These are phyloP conservation scores for Dendrolimus houi DNA, from an alignment of 2,888 invertebrate species.

Conservation along the genomic window DNA sequence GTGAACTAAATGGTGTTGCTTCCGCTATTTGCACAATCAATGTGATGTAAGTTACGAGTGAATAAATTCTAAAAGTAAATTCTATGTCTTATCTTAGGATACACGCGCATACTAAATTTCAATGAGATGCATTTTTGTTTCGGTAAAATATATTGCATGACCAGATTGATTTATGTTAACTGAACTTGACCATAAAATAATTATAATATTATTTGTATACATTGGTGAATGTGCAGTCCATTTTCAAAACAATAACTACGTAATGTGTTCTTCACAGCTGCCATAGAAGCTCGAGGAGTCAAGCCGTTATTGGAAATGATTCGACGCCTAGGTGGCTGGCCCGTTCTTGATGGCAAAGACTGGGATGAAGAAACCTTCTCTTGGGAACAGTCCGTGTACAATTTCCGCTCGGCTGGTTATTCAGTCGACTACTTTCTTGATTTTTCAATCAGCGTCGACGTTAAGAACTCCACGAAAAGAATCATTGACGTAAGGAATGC, in stretches of 20 bases:
- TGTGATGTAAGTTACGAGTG: slow-evolving; percentile 38
- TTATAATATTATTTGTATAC: too few relatives aligned
- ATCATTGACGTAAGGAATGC: slow-evolving; percentile 85
- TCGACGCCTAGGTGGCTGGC: slow-evolving; percentile 93
- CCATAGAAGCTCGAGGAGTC: slow-evolving; percentile 87
- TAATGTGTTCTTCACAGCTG: slow-evolving; percentile 63
- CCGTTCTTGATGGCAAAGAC: slow-evolving; percentile 84
- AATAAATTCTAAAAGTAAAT: slow-evolving; percentile 5
- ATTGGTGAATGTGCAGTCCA: too few relatives aligned
- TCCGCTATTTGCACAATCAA: slow-evolving; percentile 47
- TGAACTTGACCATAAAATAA: neutral
- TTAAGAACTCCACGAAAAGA: slow-evolving; percentile 90
- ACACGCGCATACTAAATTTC: too few relatives aligned
- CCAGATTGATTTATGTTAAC: neutral
- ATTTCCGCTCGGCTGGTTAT: slow-evolving; percentile 87
- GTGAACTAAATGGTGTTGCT: slow-evolving; percentile 31
- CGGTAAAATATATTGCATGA: slow-evolving; percentile 3
- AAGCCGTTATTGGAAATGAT: slow-evolving; percentile 84
- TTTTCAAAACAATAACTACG: too few relatives aligned
- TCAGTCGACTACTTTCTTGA: slow-evolving; percentile 94
- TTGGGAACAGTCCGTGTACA: slow-evolving; percentile 90
- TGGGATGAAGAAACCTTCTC: slow-evolving; percentile 85
- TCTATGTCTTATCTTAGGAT: neutral
- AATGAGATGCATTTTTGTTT: too few relatives aligned
- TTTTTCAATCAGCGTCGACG: slow-evolving; percentile 91